Evolutionary conservation across 2,888 invertebrate species (phyloP), one percentile per base, ranked within the genome.

Genomic region (Chymomyza caudatula): DNA sequence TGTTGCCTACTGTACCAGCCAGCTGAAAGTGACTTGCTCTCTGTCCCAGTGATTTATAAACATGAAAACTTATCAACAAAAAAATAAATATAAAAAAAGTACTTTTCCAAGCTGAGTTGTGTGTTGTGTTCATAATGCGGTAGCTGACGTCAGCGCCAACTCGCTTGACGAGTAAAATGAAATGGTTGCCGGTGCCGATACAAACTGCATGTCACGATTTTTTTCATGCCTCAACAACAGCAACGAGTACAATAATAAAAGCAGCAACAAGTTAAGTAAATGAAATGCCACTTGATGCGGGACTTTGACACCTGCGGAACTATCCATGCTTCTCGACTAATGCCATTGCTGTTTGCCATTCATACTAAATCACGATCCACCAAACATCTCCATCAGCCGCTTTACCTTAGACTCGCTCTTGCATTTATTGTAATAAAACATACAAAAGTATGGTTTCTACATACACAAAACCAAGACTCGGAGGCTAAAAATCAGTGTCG

Each of bases 141-240:
- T 23, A 15, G 29, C 25, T 54, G 54, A 54, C 54, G 29, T 54
- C 54, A 54, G 23, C 23, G 55, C 17, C 55, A 55, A 55, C 13
- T 19, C 2, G 17, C 15, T 55, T 25, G 25, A 19, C 25, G 25
- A 11, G 13, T 25, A 23, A 53, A 20, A n/a, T 20, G 23, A 43
- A 54, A 59, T 64, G 73, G 53, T 70, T 81, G 86, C 85, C 82
- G 79, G 77, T 73, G 77, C 67, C 80, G 74, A 81, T 82, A 78
- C 85, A 69, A 85, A 82, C 79, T 82, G 74, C 83, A 82, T 78
- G 81, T 82, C 81, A 82, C 86, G 81, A 85, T 82, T 82, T 83
- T 67, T 68, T 52, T 37, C 29, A 65, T 67, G 67, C 74, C 63
- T 73, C 76, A 73, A 66, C 74, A 72, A 64, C 74, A 63, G 51